A percentile compares a stretch with the other conserved stretches of the same genome.
Conservation (phyloP, 1,140 invertebrate genomes). For the Zaprionus gabonicus region DNA sequence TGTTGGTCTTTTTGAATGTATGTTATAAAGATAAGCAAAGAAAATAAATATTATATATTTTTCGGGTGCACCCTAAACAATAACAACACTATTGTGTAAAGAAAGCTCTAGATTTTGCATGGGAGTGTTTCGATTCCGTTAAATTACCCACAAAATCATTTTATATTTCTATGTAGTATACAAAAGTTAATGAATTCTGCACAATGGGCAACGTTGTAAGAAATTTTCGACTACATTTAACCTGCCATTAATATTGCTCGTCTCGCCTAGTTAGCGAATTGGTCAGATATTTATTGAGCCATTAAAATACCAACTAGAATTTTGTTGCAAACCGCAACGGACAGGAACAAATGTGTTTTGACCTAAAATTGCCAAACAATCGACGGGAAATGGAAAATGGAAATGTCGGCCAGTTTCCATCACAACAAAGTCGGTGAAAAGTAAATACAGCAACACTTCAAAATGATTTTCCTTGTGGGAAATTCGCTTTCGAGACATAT, state of each 20-base stretch:
- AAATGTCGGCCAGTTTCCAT: constrained; percentile 68
- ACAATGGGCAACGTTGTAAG: neutral
- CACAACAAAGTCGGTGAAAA: constrained; percentile 54
- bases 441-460: constrained; percentile 42
- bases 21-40: neutral
- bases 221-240: neutral
- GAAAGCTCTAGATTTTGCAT: neutral
- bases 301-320: constrained; percentile 64
- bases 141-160: neutral
- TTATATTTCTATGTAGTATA: neutral
- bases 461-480: constrained; percentile 15
- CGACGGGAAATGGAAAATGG: constrained; percentile 64
- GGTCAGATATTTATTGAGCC: constrained; percentile 68
- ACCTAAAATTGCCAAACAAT: constrained; percentile 57
- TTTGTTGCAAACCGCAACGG: constrained; percentile 38
- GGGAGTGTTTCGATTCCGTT: neutral
- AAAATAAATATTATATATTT: neutral
- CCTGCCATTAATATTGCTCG: neutral
- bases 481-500: constrained; percentile 37
- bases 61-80: neutral
- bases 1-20: neutral
- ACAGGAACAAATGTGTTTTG: constrained; percentile 52
- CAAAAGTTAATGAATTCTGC: neutral
- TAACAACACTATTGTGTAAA: neutral
- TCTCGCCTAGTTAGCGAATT: constrained; percentile 36